Conservation (phyloP, 2,797 vertebrate species). For the Geotrypetes seraphini region DNA sequence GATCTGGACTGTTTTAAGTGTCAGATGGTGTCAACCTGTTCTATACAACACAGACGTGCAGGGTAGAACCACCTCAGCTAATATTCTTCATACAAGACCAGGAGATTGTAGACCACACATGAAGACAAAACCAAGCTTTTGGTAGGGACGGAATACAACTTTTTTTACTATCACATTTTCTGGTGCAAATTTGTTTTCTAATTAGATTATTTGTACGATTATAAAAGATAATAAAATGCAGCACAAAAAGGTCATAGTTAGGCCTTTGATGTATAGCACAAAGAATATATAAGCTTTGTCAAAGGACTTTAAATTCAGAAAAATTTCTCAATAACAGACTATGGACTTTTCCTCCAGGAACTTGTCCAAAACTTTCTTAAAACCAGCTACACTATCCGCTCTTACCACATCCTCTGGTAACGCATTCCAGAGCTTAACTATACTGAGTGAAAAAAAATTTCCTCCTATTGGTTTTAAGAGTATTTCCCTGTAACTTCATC, state of each 20-base stretch:
- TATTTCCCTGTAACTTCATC: too few species aligned
- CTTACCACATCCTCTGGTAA: too few species aligned
- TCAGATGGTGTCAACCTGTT: conserved; percentile 49
- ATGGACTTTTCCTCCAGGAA: too few species aligned
- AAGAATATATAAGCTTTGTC: fast-evolving
- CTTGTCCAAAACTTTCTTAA: too few species aligned
- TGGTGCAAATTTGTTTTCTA: conserved; percentile 25
- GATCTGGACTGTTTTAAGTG: conserved; percentile 59
- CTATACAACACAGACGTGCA: conserved; percentile 51
- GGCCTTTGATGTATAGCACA: not conserved
- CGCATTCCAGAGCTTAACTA: too few species aligned
- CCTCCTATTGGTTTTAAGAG: too few species aligned
- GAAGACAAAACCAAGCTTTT: conserved; percentile 27
- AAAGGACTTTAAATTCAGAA: fast-evolving
- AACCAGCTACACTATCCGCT: too few species aligned
- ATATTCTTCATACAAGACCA: conserved; percentile 21
- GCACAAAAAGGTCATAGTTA: conserved; percentile 16
- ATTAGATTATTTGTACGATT: conserved; percentile 31
- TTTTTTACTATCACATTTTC: conserved; percentile 22
- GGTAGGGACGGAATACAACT: conserved; percentile 37
- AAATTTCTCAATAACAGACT: not conserved
- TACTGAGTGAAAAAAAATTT: too few species aligned
- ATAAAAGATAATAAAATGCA: conserved; percentile 21
- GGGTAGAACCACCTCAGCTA: conserved; percentile 25
- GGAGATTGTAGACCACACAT: conserved; percentile 51